Base-by-base conservation (phyloP, 2,113 vertebrate species). In the Megaleporinus macrocephalus region DNA sequence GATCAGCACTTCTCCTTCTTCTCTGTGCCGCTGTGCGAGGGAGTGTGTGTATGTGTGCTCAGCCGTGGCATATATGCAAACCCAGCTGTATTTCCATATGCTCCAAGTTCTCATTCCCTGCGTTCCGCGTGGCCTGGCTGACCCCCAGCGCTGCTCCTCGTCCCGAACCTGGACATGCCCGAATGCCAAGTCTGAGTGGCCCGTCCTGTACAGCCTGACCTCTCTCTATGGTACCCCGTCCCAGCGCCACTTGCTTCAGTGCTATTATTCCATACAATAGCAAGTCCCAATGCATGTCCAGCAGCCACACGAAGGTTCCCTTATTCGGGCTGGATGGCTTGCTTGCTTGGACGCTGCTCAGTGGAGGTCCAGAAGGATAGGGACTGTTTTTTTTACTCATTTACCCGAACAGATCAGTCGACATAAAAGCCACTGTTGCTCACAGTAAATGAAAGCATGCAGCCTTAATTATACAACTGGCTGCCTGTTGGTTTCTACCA, bases 51-150 rank as follows among this genome's bases (percentile, higher is more conserved):
- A 72, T 29, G 36, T 51, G 66, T 47, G 51, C 55, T 84, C 79
- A 81, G 66, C 83, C 66, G 49, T 83, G 59, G 61, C 76, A 68
- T 80, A 74, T 82, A 85, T 88, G 87, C 87, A 88, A 83, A 79
- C 71, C 85, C 83, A 86, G 83, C 83, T 77, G 83, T 81, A 86
- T 86, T 85, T 86, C 76, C 78, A 81, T 86, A 86, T 85, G 87
- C 76, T 85, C 79, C 53, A 55, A 63, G 82, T 84, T 81, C 78
- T 74, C 26, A 26, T 84, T 70, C 70, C 24, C 80, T 36, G 30
- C 26, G 65, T 73, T 76, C 29, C 83, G 61, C 49, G 20, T 71
- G 83, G 75, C 71, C 76, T 83, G 81, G 78, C 73, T 1, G 5
- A 18, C 63, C 73, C 80, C 85, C 81, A 81, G 73, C 7, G 29